Percentiles rank a stretch among this genome's conserved stretches.
phyloP scores from a whole-genome alignment of 1,140 invertebrate genomes.

The Hestina assimilis region DNA sequence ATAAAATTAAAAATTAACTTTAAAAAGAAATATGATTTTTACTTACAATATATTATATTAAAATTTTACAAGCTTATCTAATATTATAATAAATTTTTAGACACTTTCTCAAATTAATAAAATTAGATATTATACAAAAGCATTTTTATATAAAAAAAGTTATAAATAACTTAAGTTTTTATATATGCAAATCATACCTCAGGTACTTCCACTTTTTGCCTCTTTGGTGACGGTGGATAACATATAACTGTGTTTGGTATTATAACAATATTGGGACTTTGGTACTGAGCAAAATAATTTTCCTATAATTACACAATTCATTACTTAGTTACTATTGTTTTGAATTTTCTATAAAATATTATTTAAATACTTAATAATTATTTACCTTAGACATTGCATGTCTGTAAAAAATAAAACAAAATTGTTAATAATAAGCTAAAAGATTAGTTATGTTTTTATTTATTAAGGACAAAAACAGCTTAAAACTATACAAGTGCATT shows the following conservation, averaged over 20 bases:
- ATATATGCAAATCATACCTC: not conserved
- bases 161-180: not conserved
- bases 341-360: not conserved
- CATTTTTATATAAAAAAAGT: too few relatives aligned
- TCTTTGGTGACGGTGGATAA: slow-evolving; percentile 10
- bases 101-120: too few relatives aligned
- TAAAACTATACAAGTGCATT: too few relatives aligned
- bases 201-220: slow-evolving; percentile 3
- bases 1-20: too few relatives aligned
- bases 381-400: not conserved
- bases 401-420: not conserved
- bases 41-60: not conserved
- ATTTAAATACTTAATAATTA: not conserved
- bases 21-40: too few relatives aligned
- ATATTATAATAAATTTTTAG: too few relatives aligned
- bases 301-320: not conserved
- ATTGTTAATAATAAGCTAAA: too few relatives aligned
- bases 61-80: not conserved
- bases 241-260: slow-evolving; percentile 20
- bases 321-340: not conserved
- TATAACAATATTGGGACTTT: slow-evolving; percentile 37
- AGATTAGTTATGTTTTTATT: too few relatives aligned
- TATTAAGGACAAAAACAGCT: too few relatives aligned
- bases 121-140: too few relatives aligned
- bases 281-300: slow-evolving; percentile 25